Percentiles rank a stretch among this genome's conserved stretches.
phyloP scores from a whole-genome alignment of 1,140 invertebrate genomes.

The Carposina sasakii region DNA sequence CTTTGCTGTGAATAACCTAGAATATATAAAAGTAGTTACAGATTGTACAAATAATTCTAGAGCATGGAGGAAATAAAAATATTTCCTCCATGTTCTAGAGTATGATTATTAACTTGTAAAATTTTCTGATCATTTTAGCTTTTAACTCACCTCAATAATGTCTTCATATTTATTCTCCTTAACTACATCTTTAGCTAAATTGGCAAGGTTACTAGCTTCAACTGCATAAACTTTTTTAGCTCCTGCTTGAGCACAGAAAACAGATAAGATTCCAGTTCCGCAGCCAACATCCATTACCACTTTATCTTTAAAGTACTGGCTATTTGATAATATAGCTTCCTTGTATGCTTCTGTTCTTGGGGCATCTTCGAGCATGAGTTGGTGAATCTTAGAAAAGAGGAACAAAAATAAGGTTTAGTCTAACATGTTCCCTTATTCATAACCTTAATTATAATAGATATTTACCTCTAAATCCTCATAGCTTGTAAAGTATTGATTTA shows the following conservation, averaged over 20 bases:
- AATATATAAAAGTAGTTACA: conserved; percentile 1
- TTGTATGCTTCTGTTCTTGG: conserved; percentile 87
- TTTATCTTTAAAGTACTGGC: conserved; percentile 78
- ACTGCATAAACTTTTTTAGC: conserved; percentile 94
- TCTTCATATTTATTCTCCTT: conserved; percentile 78
- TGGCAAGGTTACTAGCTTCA: conserved; percentile 92
- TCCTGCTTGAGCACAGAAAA: conserved; percentile 96
- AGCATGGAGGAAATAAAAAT: background rate
- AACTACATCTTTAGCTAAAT: conserved; percentile 88
- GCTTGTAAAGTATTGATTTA: conserved; percentile 66
- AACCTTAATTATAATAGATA: conserved; percentile 11
- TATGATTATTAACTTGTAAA: conserved; percentile 4
- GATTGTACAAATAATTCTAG: background rate
- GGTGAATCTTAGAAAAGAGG: conserved; percentile 77
- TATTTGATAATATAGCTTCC: conserved; percentile 87
- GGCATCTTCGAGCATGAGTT: conserved; percentile 85
- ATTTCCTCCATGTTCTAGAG: background rate
- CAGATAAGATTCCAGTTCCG: conserved; percentile 96
- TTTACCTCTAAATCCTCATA: conserved; percentile 73
- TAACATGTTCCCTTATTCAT: background rate
- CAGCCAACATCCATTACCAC: conserved; percentile 96
- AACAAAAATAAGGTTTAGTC: background rate
- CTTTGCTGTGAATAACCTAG: conserved; percentile 79
- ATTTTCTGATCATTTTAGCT: background rate
- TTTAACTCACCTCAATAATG: conserved; percentile 70